Conservation (phyloP, 2,113 vertebrate genomes). For the Phasianus colchicus region DNA sequence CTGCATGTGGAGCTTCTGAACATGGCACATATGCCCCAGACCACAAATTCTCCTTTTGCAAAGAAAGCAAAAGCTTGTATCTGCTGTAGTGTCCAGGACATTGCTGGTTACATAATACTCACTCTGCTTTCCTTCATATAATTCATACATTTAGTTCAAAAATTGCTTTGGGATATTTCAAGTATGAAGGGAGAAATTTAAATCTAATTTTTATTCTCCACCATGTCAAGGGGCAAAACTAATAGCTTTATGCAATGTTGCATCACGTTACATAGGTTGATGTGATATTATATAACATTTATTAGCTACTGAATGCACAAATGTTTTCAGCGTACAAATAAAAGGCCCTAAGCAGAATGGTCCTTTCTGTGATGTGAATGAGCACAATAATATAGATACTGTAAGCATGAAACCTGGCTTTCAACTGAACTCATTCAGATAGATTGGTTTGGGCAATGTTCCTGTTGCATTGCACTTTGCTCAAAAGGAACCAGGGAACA, state of each 20-base stretch:
- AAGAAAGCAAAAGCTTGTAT: background rate
- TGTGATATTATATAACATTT: slow-evolving; percentile 15
- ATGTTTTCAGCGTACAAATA: background rate
- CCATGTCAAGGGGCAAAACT: slow-evolving; percentile 3
- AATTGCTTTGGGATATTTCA: slow-evolving; percentile 1
- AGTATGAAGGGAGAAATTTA: slow-evolving; percentile 4
- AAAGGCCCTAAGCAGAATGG: background rate
- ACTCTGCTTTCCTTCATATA: background rate
- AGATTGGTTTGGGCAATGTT: background rate
- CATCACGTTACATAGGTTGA: background rate
- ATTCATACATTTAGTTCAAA: slow-evolving; percentile 19
- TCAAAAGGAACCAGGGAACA: background rate
- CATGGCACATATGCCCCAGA: background rate
- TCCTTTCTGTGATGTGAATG: background rate
- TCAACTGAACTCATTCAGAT: background rate
- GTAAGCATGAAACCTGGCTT: background rate
- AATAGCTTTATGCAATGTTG: slow-evolving; percentile 44
- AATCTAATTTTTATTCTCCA: slow-evolving; percentile 43
- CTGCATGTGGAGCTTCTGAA: background rate
- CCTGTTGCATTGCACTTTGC: background rate
- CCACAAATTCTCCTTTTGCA: background rate
- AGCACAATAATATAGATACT: background rate
- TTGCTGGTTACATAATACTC: background rate
- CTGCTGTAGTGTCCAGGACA: background rate
- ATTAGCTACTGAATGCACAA: background rate